Evolutionary conservation across 2,888 invertebrate genomes (phyloP).

Genomic region (Phymatocera aterrima): DNA sequence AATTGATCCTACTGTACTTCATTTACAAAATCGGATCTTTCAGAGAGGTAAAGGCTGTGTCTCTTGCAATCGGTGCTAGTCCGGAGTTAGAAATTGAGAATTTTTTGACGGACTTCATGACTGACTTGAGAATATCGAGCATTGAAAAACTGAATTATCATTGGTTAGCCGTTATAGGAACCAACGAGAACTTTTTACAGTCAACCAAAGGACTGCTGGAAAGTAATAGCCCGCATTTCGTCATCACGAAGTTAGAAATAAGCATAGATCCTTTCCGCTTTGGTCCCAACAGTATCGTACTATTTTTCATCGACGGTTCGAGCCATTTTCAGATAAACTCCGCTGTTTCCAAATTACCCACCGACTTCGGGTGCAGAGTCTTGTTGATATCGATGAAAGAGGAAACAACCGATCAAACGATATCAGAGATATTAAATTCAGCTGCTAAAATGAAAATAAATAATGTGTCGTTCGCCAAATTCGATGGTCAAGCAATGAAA

Average conservation of each 20-base stretch:
- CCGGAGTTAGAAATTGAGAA: not conserved
- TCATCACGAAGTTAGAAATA: not conserved
- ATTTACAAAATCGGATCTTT: not conserved
- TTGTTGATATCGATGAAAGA: not conserved
- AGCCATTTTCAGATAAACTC: not conserved
- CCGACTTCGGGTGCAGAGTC: not conserved
- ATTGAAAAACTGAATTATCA: not conserved
- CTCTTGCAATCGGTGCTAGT: not conserved
- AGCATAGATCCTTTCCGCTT: not conserved
- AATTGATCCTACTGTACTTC: not conserved
- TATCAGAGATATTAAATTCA: not conserved
- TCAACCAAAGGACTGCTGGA: not conserved
- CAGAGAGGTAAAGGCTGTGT: not conserved
- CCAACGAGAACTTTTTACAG: not conserved
- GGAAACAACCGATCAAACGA: not conserved
- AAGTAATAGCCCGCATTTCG: not conserved
- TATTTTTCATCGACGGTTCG: not conserved
- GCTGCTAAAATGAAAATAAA: not conserved
- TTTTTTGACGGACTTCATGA: conserved; percentile 1
- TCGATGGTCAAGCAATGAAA: not conserved
- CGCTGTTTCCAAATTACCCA: not conserved
- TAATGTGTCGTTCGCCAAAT: not conserved
- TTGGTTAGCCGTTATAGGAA: not conserved
- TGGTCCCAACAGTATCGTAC: not conserved
- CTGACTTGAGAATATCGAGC: not conserved